phyloP scores from a whole-genome alignment of 2,888 invertebrate genomes.

The Dolomedes plantarius region DNA sequence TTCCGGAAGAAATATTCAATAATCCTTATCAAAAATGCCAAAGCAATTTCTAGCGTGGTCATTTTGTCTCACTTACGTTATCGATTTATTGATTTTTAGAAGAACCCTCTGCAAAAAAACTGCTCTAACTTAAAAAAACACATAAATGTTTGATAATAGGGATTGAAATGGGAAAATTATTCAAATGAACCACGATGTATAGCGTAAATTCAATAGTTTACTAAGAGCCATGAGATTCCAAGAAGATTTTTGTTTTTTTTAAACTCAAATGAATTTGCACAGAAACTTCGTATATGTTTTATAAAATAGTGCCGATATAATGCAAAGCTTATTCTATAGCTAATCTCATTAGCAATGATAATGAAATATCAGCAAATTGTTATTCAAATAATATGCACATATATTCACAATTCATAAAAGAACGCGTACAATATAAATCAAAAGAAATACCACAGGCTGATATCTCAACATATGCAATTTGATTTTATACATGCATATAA shows the following conservation, averaged over 20 bases:
- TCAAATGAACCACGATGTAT: neutral
- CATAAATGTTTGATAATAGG: conserved; percentile 6
- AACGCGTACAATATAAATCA: too few species aligned
- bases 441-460: too few species aligned
- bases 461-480: too few species aligned
- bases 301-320: too few species aligned
- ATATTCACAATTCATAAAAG: too few species aligned
- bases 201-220: neutral
- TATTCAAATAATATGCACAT: too few species aligned
- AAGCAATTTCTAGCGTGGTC: neutral
- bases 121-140: neutral
- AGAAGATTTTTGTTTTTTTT: neutral
- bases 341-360: too few species aligned
- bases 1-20: neutral
- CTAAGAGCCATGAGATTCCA: neutral
- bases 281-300: too few species aligned
- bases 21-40: neutral
- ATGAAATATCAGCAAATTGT: too few species aligned
- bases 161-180: neutral
- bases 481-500: too few species aligned
- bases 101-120: neutral
- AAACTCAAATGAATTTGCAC: too few species aligned
- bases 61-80: conserved; percentile 2
- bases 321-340: too few species aligned
- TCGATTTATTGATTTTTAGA: neutral